Evolutionary conservation across 2,113 vertebrate species (phyloP), one percentile per base, ranked within the genome.

Genomic region (Oxygymnocypris stewartii): DNA sequence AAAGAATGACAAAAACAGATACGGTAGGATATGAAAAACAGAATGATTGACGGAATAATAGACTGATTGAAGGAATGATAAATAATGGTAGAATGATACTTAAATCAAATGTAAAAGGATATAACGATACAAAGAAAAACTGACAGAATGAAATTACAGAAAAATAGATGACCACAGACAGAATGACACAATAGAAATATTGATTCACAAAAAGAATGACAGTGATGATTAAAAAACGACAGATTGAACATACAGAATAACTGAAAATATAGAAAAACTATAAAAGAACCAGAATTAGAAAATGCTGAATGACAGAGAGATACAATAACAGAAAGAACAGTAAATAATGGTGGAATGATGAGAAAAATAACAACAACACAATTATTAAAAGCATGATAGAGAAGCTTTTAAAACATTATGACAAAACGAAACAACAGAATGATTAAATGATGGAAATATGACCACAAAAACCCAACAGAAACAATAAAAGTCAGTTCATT

Each of bases 241-340:
- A 35, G 47, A 79, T n/a, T 16, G 16, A 59, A n/a, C n/a, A 31
- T 6, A 81, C 7, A 37, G 28, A 87, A 80, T 71, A 18, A 73
- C 14, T 25, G 1, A 37, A 8, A 69, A 4, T 9, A 35, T 18
- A 69, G 65, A 69, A n/a, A n/a, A n/a, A n/a, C n/a, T n/a, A n/a
- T n/a, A n/a, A n/a, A n/a, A n/a, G n/a, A n/a, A n/a, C n/a, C n/a
- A n/a, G n/a, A n/a, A n/a, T n/a, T n/a, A n/a, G n/a, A n/a, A n/a
- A n/a, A n/a, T n/a, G n/a, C n/a, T n/a, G n/a, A n/a, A n/a, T 59
- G 7, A n/a, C 57, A 31, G 12, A 67, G 5, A 35, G 13, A 35
- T 31, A 14, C 13, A 67, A 69, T 69, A 25, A 65, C 2, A 65
- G 25, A 65, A 65, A 5, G 25, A 63, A 25, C n/a, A n/a, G n/a